A percentile compares a stretch with the other conserved stretches of the same genome.
Evolutionary conservation across 1,140 invertebrate genomes (phyloP).

Genomic region (Cryptotermes secundus): DNA sequence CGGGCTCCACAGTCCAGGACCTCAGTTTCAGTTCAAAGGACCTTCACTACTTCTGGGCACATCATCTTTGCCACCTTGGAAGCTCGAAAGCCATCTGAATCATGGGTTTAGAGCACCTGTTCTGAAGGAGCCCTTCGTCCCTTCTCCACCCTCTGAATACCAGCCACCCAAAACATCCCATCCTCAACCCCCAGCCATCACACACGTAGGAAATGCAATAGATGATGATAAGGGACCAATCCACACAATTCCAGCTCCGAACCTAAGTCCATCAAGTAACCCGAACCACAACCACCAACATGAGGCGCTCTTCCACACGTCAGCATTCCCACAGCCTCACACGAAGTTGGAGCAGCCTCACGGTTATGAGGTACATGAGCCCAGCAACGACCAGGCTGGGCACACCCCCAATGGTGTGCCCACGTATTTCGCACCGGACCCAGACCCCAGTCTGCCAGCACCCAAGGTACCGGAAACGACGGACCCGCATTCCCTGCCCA

Average conservation of each 20-base stretch:
- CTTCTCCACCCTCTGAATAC: background rate
- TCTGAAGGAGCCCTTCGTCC: constrained; percentile 6
- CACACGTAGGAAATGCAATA: constrained; percentile 29
- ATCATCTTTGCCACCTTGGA: background rate
- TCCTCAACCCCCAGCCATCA: background rate
- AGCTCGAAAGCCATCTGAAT: background rate
- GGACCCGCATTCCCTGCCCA: constrained; percentile 49
- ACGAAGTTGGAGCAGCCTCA: background rate
- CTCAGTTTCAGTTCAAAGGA: constrained; percentile 16
- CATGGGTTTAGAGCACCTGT: background rate
- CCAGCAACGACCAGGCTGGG: constrained; percentile 48
- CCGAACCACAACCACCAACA: background rate
- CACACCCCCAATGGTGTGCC: constrained; percentile 47
- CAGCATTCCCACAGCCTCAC: background rate
- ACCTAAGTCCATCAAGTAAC: constrained; percentile 54
- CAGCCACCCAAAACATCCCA: background rate
- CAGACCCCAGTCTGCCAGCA: constrained; percentile 49
- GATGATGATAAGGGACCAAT: constrained; percentile 68
- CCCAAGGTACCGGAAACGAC: constrained; percentile 46
- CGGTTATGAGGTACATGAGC: constrained; percentile 41
- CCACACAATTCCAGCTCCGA: constrained; percentile 79
- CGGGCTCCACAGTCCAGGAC: background rate
- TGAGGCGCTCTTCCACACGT: background rate
- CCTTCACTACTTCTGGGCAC: background rate
- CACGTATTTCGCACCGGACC: constrained; percentile 51